A percentile compares a stretch with the other conserved stretches of the same genome.
Evolutionary conservation across 2,888 invertebrate genomes (phyloP).

Genomic region (Sarcophaga subvicina): DNA sequence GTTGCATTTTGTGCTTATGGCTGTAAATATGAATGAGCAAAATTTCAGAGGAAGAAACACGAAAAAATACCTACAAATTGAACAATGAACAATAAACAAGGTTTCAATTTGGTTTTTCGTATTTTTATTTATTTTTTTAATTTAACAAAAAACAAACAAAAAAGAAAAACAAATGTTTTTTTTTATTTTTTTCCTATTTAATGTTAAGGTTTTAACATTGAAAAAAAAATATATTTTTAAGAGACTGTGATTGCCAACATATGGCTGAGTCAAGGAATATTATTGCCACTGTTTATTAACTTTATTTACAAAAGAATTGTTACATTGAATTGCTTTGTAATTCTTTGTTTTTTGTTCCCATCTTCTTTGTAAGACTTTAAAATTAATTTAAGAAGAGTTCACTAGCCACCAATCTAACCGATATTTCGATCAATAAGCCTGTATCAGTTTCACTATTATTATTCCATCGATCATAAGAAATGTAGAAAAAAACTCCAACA

Average conservation of each 20-base stretch:
- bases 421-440: no score
- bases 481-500: no score
- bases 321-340: background rate
- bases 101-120: constrained; percentile 27
- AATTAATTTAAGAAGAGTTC: no score
- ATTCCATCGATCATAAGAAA: no score
- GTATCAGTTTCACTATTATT: no score
- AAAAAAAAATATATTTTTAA: constrained; percentile 18
- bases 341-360: no score
- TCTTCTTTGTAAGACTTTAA: no score
- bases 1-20: constrained; percentile 57
- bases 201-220: constrained; percentile 69
- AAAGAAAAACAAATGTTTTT: constrained; percentile 2
- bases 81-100: constrained; percentile 61
- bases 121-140: background rate
- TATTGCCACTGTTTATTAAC: background rate
- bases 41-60: constrained; percentile 55
- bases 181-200: constrained; percentile 28
- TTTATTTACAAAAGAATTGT: background rate
- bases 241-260: background rate
- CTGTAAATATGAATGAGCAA: constrained; percentile 56
- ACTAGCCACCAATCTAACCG: no score
- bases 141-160: no score
- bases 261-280: background rate
- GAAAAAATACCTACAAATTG: constrained; percentile 46